Base-by-base conservation (phyloP, 2,797 vertebrate species). In the Galagoides demidoff region DNA sequence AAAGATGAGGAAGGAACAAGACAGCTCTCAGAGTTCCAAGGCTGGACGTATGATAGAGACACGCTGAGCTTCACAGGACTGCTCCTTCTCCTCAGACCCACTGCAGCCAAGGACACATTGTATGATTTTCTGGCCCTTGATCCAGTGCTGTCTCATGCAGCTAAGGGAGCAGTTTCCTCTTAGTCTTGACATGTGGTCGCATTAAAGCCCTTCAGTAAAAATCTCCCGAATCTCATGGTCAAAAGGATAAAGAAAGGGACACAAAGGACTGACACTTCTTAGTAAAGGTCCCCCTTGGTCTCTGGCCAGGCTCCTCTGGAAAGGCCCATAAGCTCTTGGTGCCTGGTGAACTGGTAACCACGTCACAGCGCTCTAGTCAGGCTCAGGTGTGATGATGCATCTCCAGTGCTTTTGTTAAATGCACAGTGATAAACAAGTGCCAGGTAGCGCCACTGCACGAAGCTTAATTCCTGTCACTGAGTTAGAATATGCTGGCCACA, bases 21-120 rank as follows among this genome's bases (percentile, higher is more conserved):
- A 43, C 2, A 76, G 34, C 9, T 25, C 8, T 61, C n/a, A 71
- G 55, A 52, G 25, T 55, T 64, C 73, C 73, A 43, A 68, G 52
- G 45, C 66, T 2, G 39, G 82, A 23, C 17, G 73, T 52, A 29
- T 5, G 23, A 64, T 59, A 77, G 39, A 31, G 59, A 29, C 1
- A 0, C 31, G 5, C 11, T 3, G 8, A 27, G 39, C 27, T 29
- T n/a, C 19, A 4, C 12, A 10, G n/a, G 0, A 20, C 23, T 3
- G 6, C 20, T 27, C 34, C 22, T 61, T 59, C 31, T 85, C 59
- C 22, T 27, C 19, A 13, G 25, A 4, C 11, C 39, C 25, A 23
- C 39, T 4, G 17, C 12, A 17, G 57, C 57, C n/a, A 34, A 59
- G 34, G 23, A 43, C 22, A 31, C 0, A 8, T 22, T 23, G 10